Evolutionary conservation across 2,113 vertebrate genomes (phyloP).

Genomic region (Stigmatopora argus): DNA sequence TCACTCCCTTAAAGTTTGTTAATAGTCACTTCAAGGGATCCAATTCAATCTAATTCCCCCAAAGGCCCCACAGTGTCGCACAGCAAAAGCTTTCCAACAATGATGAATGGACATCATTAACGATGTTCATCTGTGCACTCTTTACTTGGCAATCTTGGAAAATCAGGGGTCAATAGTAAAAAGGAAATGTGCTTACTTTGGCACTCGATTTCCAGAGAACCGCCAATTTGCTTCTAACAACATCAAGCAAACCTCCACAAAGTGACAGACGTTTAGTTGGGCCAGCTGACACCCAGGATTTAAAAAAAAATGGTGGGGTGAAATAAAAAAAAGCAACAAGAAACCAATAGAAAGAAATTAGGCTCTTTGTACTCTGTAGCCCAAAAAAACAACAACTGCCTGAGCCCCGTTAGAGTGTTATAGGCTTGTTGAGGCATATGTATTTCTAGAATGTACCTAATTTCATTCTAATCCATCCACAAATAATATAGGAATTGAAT

Average conservation of each 20-base stretch:
- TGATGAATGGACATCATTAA: slow-evolving; percentile 74
- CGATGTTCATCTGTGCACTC: slow-evolving; percentile 69
- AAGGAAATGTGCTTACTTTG: slow-evolving; percentile 56
- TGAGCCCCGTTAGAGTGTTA: too few relatives aligned
- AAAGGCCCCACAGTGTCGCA: slow-evolving; percentile 53
- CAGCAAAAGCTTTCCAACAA: slow-evolving; percentile 52
- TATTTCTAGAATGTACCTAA: too few relatives aligned
- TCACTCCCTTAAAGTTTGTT: slow-evolving; percentile 35
- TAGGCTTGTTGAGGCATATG: too few relatives aligned
- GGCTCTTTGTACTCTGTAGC: too few relatives aligned
- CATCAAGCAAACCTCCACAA: slow-evolving; percentile 34
- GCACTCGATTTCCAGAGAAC: slow-evolving; percentile 45
- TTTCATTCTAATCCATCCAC: too few relatives aligned
- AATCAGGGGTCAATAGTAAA: slow-evolving; percentile 58
- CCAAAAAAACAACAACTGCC: too few relatives aligned
- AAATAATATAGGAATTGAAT: too few relatives aligned
- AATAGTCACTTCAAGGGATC: slow-evolving; percentile 47
- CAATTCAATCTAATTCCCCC: slow-evolving; percentile 33
- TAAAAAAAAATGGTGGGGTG: not conserved
- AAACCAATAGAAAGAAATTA: too few relatives aligned
- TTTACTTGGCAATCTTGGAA: slow-evolving; percentile 61
- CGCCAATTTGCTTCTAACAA: slow-evolving; percentile 38
- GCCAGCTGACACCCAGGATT: slow-evolving; percentile 14
- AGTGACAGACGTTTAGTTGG: not conserved
- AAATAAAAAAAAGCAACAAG: not conserved